Evolutionary conservation across 2,888 invertebrate genomes (phyloP).

Genomic region (Drosophila fungiperda): DNA sequence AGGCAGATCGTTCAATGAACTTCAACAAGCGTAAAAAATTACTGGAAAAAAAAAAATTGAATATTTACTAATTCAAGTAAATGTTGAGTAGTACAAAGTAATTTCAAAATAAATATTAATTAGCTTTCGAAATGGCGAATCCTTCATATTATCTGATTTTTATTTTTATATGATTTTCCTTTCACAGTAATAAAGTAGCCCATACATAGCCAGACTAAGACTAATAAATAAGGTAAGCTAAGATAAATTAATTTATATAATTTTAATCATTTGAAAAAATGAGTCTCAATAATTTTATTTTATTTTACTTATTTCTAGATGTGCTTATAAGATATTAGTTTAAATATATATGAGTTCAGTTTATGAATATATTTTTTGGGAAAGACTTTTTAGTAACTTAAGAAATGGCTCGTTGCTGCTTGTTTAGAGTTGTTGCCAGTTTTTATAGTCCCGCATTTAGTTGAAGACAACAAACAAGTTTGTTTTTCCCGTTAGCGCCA

Average conservation of each 20-base stretch:
- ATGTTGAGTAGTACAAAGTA: background rate
- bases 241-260: too few relatives aligned
- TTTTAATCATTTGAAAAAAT: background rate
- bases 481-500: slow-evolving; percentile 33
- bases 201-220: too few relatives aligned
- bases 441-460: background rate
- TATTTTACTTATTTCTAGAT: background rate
- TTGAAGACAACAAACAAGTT: slow-evolving; percentile 2
- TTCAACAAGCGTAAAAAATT: slow-evolving; percentile 1
- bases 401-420: background rate
- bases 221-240: background rate
- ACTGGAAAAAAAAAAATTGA: background rate
- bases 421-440: background rate
- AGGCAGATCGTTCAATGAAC: slow-evolving; percentile 69
- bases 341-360: background rate
- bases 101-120: background rate
- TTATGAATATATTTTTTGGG: background rate
- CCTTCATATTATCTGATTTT: background rate
- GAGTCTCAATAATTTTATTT: background rate
- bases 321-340: background rate
- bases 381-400: too few relatives aligned
- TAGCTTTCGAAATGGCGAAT: background rate
- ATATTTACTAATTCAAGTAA: slow-evolving; percentile 2
- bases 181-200: too few relatives aligned
- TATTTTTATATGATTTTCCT: too few relatives aligned